Percentiles rank a stretch among this genome's conserved stretches.
Conservation (phyloP, 2,888 invertebrate genomes). For the Drosophila neotestacea region DNA sequence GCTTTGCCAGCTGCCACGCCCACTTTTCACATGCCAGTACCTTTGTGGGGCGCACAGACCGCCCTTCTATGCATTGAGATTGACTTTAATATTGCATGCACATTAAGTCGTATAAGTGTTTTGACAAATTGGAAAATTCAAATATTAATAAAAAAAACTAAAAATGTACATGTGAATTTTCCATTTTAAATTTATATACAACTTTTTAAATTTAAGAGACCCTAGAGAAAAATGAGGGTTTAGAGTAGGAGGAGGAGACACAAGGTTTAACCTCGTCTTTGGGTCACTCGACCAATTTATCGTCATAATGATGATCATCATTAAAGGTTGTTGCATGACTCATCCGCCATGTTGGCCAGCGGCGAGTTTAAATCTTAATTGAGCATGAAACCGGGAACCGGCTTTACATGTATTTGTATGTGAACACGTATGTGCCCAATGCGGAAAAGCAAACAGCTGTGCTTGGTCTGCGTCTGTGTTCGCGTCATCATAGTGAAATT, state of each 20-base stretch:
- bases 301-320: slow-evolving; percentile 9
- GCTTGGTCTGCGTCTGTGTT: slow-evolving; percentile 23
- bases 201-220: neutral
- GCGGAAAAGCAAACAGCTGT: slow-evolving; percentile 65
- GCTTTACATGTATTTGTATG: neutral
- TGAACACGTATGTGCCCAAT: slow-evolving; percentile 23
- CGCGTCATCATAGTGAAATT: slow-evolving; percentile 26
- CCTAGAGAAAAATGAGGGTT: neutral
- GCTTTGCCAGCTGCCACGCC: slow-evolving; percentile 14
- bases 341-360: slow-evolving; percentile 28
- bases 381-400: slow-evolving; percentile 39
- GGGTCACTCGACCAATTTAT: slow-evolving; percentile 19
- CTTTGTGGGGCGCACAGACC: slow-evolving; percentile 44
- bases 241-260: neutral
- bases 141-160: too few relatives aligned
- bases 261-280: slow-evolving; percentile 33
- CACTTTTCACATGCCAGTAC: slow-evolving; percentile 40
- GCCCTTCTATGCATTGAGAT: slow-evolving; percentile 36
- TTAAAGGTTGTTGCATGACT: slow-evolving; percentile 26
- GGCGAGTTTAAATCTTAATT: slow-evolving; percentile 37
- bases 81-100: slow-evolving; percentile 48
- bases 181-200: neutral
- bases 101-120: too few relatives aligned
- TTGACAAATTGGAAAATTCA: too few relatives aligned
- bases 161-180: too few relatives aligned